Evolutionary conservation across 2,797 vertebrate genomes (phyloP), one percentile per base, ranked within the genome.

Genomic region (Picus viridis): DNA sequence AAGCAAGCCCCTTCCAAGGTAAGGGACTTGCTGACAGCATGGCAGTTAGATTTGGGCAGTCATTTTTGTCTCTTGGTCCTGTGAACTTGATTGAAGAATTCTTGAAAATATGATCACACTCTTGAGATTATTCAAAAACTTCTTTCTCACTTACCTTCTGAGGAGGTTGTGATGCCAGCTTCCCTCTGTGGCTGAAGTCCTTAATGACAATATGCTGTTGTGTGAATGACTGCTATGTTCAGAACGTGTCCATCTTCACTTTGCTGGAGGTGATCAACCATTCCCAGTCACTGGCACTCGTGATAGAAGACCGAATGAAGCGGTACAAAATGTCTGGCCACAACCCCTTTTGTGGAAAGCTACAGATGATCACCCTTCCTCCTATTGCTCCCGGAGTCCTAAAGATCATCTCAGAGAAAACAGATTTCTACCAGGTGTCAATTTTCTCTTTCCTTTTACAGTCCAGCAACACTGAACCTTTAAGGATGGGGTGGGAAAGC

Each of bases 311-410:
- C 97, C 98, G 99, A 96, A 98, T 98, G 96, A 98, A 97, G 62
- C 98, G 99, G 69, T 98, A 98, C 92, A 98, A 98, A 94, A 97
- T 77, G 79, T 98, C 98, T 3, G 98, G 98, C 19, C 96, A 97
- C 83, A 99, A 98, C 94, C 98, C 98, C 1, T 98, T 99, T 86
- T 98, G 98, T 49, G 99, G 99, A 78, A 98, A 97, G 89, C 97
- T 99, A 80, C 99, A 99, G 97, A 99, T 99, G 99, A 98, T 99
- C 93, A 99, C 99, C 0, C 95, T 99, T 62, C 99, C 99, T 17
- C 99, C 99, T 75, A 98, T 99, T 65, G 97, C 97, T 65, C 99
- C 99, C 4, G 97, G 96, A 26, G 72, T 98, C n/a, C 97, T 99
- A 27, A 98, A 91, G 86, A 96, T 98, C 49, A 97, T 99, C 62